phyloP scores from a whole-genome alignment of 2,888 invertebrate genomes.

The Gymnoscelis rufifasciata region DNA sequence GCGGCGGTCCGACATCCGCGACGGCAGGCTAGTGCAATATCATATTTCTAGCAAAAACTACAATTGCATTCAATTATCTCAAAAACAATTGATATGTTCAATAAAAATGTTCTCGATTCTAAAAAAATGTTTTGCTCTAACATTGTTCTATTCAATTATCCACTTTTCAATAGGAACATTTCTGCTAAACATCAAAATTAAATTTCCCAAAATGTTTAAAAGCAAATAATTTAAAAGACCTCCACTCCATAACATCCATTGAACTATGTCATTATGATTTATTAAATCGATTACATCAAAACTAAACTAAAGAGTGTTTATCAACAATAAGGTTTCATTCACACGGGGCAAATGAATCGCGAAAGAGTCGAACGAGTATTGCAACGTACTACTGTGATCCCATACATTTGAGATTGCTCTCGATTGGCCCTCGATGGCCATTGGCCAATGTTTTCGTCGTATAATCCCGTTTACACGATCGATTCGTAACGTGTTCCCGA shows the following conservation, averaged over 20 bases:
- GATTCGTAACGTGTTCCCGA: conserved; percentile 58
- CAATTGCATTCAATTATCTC: conserved; percentile 34
- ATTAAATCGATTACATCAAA: conserved; percentile 28
- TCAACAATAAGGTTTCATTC: conserved; percentile 21
- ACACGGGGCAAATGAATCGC: conserved; percentile 44
- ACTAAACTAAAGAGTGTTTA: conserved; percentile 33
- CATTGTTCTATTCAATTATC: conserved; percentile 48
- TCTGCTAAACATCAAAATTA: conserved; percentile 11
- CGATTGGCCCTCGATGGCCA: conserved; percentile 64
- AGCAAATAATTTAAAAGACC: background rate
- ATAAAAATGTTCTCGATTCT: conserved; percentile 45
- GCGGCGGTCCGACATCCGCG: conserved; percentile 34
- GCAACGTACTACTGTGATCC: conserved; percentile 69
- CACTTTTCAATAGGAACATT: conserved; percentile 40
- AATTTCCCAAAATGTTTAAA: background rate
- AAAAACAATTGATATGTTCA: conserved; percentile 65
- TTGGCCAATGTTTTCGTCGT: conserved; percentile 48
- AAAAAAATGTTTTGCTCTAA: conserved; percentile 53
- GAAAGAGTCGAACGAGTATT: conserved; percentile 40
- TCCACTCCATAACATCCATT: conserved; percentile 1
- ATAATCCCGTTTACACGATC: conserved; percentile 47
- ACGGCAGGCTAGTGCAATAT: conserved; percentile 31
- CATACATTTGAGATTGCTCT: conserved; percentile 66
- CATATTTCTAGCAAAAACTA: conserved; percentile 38
- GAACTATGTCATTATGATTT: conserved; percentile 2